Evolutionary conservation across 1,140 invertebrate genomes (phyloP).

Genomic region (Lucilia sericata): DNA sequence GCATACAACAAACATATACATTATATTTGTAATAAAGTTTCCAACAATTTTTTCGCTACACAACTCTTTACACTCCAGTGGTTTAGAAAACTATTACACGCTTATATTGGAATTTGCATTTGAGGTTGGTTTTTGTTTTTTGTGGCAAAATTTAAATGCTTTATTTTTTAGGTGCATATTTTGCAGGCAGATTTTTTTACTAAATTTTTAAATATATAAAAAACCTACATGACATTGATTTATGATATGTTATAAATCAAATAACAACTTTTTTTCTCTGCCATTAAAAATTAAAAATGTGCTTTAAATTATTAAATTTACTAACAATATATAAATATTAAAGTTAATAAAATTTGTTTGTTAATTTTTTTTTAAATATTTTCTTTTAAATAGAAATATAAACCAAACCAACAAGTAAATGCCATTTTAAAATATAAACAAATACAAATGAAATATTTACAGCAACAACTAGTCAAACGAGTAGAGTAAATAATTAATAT

Average conservation of each 20-base stretch:
- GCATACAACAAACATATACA: not conserved
- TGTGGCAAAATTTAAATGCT: not conserved
- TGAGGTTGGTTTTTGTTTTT: not conserved
- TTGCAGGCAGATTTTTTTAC: not conserved
- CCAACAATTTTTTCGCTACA: not conserved
- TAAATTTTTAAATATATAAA: not conserved
- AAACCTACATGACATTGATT: constrained; percentile 36
- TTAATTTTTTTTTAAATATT: not conserved
- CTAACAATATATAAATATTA: not conserved
- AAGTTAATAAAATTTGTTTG: not conserved
- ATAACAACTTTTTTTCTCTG: not conserved
- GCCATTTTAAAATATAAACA: not conserved
- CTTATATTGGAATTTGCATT: constrained; percentile 3
- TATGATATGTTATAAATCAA: constrained; percentile 34
- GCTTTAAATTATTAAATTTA: not conserved
- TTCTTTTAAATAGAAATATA: not conserved
- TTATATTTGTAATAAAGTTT: not conserved
- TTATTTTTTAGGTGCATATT: not conserved
- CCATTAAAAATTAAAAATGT: not conserved
- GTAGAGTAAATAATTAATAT: constrained; percentile 41
- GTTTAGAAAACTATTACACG: constrained; percentile 33
- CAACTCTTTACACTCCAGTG: constrained; percentile 28
- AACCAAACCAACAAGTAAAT: not conserved
- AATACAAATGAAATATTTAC: not conserved
- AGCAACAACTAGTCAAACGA: not conserved